These are phyloP conservation scores for Microcebus griseorufus DNA, from an alignment of 2,113 vertebrate genomes.

Conservation along the genomic window DNA sequence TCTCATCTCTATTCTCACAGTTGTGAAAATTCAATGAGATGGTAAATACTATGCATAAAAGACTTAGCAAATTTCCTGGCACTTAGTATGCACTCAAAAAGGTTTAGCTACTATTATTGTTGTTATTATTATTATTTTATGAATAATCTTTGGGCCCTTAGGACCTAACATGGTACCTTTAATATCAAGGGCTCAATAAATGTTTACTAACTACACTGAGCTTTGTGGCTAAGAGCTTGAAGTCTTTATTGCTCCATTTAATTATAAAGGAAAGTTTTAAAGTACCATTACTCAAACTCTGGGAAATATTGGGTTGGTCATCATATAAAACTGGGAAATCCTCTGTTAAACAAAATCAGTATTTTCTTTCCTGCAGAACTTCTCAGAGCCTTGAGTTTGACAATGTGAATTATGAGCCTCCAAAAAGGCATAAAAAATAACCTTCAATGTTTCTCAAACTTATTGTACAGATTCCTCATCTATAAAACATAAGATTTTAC, in stretches of 20 bases:
- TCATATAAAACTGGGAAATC: slow-evolving; percentile 6
- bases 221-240: neutral
- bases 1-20: neutral
- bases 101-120: neutral
- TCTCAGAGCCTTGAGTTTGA: slow-evolving; percentile 24
- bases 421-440: neutral
- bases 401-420: neutral
- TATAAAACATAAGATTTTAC: neutral
- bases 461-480: neutral
- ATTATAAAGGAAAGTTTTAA: slow-evolving; percentile 38
- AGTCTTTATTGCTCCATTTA: neutral
- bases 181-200: neutral
- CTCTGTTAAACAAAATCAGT: slow-evolving; percentile 42
- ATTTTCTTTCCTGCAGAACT: slow-evolving; percentile 10
- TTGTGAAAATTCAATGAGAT: neutral
- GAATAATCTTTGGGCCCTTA: neutral
- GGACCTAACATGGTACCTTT: neutral
- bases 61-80: neutral
- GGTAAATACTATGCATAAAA: neutral
- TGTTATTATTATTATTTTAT: neutral
- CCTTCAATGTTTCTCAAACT: neutral
- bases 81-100: neutral
- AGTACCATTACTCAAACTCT: slow-evolving; percentile 1
- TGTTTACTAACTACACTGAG: neutral
- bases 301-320: neutral